Evolutionary conservation across 2,113 vertebrate species (phyloP), one percentile per base, ranked within the genome.

Genomic region (Ceyx cyanopectus): DNA sequence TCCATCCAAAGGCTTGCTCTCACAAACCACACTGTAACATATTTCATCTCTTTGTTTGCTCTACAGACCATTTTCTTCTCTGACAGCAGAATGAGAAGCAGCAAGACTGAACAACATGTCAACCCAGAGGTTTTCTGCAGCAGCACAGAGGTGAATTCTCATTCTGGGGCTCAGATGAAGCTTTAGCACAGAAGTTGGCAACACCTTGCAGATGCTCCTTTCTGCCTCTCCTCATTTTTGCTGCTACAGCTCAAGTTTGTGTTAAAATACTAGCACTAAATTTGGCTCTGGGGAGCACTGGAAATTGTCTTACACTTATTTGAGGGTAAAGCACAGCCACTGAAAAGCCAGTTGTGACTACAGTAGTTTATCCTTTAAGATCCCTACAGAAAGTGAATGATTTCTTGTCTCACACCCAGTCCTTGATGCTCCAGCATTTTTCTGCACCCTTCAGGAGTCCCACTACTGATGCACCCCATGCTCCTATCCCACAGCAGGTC

Each of bases 41-140:
- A 61, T 90, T 67, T 90, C 82, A 63, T 50, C 54, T 73, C 85
- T 89, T 81, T 85, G 60, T 81, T 70, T 89, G 68, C 63, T 81
- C 48, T 81, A 10, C 60, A 82, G 34, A 50, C 67, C 7, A 0
- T 61, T 67, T 61, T 73, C 60, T 78, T 57, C 86, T 65, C 69
- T 67, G 78, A 41, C 48, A 68, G 48, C 40, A 57, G 65, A 14
- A 37, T 8, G 48, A 57, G 66, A 30, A 57, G n/a, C 41, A 73
- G 32, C 23, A 20, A 7, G 2, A 0, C 16, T 50, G 54, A 60
- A 40, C 72, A 11, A 7, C 32, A 60, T 56, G 53, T 67, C 66
- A 57, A 22, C 40, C 58, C 29, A 45, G 65, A 4, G 19, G 23
- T 43, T 51, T 41, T 56, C 65, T 67, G 54, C 40, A 57, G 3